Evolutionary conservation across 2,113 vertebrate genomes (phyloP).

Genomic region (Gasterosteus nipponicus): DNA sequence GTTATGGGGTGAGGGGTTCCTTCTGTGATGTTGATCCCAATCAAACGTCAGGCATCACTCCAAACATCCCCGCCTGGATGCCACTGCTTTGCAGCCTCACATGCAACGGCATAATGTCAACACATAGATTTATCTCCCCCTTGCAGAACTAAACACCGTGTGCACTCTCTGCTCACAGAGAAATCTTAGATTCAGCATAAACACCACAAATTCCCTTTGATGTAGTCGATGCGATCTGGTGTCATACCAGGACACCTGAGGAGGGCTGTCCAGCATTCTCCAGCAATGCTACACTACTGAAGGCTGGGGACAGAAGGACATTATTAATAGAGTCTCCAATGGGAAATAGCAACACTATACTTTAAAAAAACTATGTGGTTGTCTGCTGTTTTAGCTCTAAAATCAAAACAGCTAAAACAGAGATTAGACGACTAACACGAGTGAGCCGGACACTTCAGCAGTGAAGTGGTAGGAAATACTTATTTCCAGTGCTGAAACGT

Average conservation of each 20-base stretch:
- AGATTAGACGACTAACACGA: background rate
- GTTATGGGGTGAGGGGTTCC: conserved; percentile 70
- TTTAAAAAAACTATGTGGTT: background rate
- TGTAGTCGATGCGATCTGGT: background rate
- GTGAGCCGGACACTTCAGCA: background rate
- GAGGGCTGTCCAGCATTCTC: background rate
- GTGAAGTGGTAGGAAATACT: no score
- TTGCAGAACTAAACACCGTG: conserved; percentile 24
- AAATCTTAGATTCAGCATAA: background rate
- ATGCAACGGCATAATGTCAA: conserved; percentile 69
- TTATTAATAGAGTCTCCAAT: background rate
- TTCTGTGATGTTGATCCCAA: conserved; percentile 74
- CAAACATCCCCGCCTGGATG: conserved; percentile 71
- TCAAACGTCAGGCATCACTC: conserved; percentile 66
- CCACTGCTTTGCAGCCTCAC: conserved; percentile 65
- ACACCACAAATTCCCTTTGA: background rate
- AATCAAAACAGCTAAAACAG: background rate
- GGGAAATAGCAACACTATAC: background rate
- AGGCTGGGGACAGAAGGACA: background rate
- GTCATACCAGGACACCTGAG: background rate
- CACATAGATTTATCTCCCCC: conserved; percentile 28
- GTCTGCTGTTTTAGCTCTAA: background rate
- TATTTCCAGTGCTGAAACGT: no score
- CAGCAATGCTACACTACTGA: background rate
- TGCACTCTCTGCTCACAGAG: background rate